Base-by-base conservation (phyloP, 2,888 invertebrate species). In the Ectobius pallidus region DNA sequence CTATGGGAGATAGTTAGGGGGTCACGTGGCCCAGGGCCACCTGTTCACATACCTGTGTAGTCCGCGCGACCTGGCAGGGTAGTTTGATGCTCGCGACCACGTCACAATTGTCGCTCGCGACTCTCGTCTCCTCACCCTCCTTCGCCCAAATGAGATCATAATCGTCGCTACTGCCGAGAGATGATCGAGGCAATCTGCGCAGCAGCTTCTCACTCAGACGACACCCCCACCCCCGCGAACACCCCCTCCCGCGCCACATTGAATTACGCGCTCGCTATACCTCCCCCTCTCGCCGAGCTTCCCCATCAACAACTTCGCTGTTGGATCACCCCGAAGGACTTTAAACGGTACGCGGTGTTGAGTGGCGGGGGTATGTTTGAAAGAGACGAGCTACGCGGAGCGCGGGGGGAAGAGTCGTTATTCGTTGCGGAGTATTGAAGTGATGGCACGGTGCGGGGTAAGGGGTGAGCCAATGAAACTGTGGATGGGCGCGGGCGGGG, bases 181-280 rank as follows among this genome's bases (percentile, higher is more conserved):
- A 83, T 83, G 83, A 83, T 83, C 83, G 82, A 81, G 83, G 83
- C 82, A 83, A 82, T 82, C 83, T 83, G 83, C 83, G 83, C 83
- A 82, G 82, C 61, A 46, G 46, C 32, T 61, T 61, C 61, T 61
- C 46, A 46, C 46, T 46, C 58, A 58, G 58, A 58, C 58, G 58
- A 27, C 65, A 34, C 71, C 71, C 49, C 49, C 67, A 32, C 63
- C 61, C 49, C 16, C 18, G 32, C 52, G 55, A 46, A 2, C 58
- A 22, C 44, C 69, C 32, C 11, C 58, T 25, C 39, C 61, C 18
- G n/a, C 49, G 32, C 61, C 67, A 72, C 71, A 72, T 72, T 72
- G 71, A 72, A 72, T 72, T 72, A 72, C 68, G 55, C 67, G 32
- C 62, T 46, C 46, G 46, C 46, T 55, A 27, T 27, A 16, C 44